These are phyloP conservation scores for Muntiacus muntjak DNA, from an alignment of 2,113 vertebrate species.

Conservation along the genomic window DNA sequence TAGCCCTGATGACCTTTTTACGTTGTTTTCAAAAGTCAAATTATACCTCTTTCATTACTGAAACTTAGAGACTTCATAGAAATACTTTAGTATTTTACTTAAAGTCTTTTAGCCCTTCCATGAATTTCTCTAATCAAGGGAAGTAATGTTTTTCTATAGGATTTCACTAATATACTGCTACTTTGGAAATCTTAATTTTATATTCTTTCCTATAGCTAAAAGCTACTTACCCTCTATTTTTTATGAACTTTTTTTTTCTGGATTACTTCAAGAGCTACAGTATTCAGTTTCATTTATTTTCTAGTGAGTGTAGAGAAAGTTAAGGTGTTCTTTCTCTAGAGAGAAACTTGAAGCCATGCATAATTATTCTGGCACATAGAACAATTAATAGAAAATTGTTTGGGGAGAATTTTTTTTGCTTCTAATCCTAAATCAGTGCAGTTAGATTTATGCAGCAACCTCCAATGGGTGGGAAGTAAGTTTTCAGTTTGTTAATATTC, in stretches of 20 bases:
- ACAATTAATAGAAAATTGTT: not conserved
- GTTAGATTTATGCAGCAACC: not conserved
- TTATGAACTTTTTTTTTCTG: constrained; percentile 8
- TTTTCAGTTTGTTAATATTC: not conserved
- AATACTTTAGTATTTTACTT: constrained; percentile 13
- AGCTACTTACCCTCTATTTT: not conserved
- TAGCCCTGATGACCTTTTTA: not conserved
- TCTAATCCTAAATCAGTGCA: not conserved
- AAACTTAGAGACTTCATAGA: not conserved
- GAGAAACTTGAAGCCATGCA: not conserved
- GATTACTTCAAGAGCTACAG: not conserved
- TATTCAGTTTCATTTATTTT: not conserved
- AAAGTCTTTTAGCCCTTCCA: not conserved
- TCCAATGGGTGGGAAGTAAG: not conserved
- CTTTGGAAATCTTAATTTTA: not conserved
- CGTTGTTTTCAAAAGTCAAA: not conserved
- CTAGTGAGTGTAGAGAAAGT: not conserved
- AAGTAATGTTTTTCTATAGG: constrained; percentile 27
- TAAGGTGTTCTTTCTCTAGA: not conserved
- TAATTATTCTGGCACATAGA: constrained; percentile 2
- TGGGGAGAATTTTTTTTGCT: not conserved
- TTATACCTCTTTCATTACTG: not conserved
- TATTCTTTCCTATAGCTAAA: not conserved
- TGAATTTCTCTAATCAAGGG: constrained; percentile 38
- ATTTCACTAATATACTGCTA: constrained; percentile 44